These are phyloP conservation scores for Sinocyclocheilus grahami DNA, from an alignment of 2,113 vertebrate species.

Conservation along the genomic window DNA sequence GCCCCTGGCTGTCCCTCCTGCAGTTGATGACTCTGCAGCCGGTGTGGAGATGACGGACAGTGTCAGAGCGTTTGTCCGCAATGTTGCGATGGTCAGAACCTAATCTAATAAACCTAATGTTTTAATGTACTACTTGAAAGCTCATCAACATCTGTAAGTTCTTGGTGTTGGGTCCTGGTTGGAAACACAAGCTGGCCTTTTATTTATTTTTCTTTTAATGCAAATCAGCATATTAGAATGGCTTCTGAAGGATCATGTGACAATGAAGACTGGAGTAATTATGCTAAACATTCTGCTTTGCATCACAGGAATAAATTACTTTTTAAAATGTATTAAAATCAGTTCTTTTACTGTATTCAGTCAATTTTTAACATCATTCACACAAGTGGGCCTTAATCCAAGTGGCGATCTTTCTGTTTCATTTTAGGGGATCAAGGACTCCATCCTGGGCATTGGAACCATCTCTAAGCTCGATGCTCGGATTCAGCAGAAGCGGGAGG, in stretches of 20 bases:
- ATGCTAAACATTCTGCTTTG: neutral
- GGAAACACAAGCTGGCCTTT: neutral
- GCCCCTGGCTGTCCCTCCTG: conserved; percentile 71
- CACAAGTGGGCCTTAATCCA: neutral
- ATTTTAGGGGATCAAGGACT: conserved; percentile 92
- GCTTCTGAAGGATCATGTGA: neutral
- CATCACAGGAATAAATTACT: neutral
- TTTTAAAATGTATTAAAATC: neutral
- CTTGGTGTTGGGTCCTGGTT: neutral
- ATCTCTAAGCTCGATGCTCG: conserved; percentile 96
- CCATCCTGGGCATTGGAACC: conserved; percentile 95
- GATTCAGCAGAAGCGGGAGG: conserved; percentile 96
- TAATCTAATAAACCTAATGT: neutral
- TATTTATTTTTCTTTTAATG: neutral
- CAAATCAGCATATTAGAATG: neutral
- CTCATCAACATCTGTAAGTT: neutral
- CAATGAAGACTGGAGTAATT: neutral
- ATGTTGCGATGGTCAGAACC: conserved; percentile 88
- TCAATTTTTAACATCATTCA: neutral
- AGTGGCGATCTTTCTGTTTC: neutral
- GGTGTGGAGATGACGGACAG: conserved; percentile 93
- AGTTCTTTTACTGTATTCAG: neutral
- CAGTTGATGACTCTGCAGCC: conserved; percentile 86
- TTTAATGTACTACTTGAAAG: conserved; percentile 4
- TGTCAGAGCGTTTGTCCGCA: conserved; percentile 93